Percentiles rank a stretch among this genome's conserved stretches.
These are phyloP conservation scores for Drosophila miranda DNA, from an alignment of 1,140 invertebrate genomes.

Conservation along the genomic window DNA sequence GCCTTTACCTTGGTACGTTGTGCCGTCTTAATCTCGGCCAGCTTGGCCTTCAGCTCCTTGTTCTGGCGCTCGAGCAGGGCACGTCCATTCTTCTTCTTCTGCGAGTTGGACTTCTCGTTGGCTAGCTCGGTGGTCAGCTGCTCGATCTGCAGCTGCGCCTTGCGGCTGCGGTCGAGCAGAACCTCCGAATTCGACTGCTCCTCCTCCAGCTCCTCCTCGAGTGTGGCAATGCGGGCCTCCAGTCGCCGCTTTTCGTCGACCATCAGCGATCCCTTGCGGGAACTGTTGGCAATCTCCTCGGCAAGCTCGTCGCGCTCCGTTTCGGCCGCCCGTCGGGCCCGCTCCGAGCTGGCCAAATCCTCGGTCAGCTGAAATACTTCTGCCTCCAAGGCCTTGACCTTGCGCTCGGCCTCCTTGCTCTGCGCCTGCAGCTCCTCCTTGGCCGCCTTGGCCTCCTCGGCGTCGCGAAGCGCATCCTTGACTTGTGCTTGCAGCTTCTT, in stretches of 20 bases:
- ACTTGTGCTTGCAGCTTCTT: too few relatives aligned
- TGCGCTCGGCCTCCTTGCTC: too few relatives aligned
- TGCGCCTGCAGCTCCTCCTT: too few relatives aligned
- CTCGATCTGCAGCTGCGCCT: slow-evolving; percentile 91
- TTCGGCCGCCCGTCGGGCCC: too few relatives aligned
- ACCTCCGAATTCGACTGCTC: slow-evolving; percentile 96
- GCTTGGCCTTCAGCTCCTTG: slow-evolving; percentile 95
- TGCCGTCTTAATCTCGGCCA: slow-evolving; percentile 95
- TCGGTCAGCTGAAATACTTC: too few relatives aligned
- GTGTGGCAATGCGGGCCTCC: slow-evolving; percentile 95
- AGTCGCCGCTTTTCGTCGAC: slow-evolving; percentile 97
- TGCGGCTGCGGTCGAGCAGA: slow-evolving; percentile 93
- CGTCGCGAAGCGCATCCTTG: too few relatives aligned
- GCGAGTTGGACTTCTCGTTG: slow-evolving; percentile 92
- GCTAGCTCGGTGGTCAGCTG: slow-evolving; percentile 94
- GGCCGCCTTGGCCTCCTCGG: too few relatives aligned
- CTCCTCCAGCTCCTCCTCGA: slow-evolving; percentile 98
- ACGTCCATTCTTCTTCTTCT: slow-evolving; percentile 95
- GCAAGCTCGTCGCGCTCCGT: too few relatives aligned
- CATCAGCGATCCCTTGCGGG: slow-evolving; percentile 90
- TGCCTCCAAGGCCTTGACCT: too few relatives aligned
- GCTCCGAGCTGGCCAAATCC: too few relatives aligned
- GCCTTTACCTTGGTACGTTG: slow-evolving; percentile 96
- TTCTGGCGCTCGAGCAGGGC: slow-evolving; percentile 95
- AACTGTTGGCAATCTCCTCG: slow-evolving; percentile 93